Evolutionary conservation across 2,888 invertebrate genomes (phyloP), one percentile per base, ranked within the genome.

Genomic region (Parnassius orleans): DNA sequence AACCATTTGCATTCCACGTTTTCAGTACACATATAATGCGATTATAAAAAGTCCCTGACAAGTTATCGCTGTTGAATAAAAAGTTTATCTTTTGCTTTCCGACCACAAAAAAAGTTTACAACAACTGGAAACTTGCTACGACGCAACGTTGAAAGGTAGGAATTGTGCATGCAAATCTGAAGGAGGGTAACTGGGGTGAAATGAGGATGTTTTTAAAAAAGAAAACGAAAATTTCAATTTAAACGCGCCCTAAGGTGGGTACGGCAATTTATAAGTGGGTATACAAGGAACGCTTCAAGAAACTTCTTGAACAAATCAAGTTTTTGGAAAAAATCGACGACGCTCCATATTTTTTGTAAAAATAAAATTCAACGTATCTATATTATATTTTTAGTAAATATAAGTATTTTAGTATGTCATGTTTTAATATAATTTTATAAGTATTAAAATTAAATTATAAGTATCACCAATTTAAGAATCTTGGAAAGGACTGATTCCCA

Each of bases 221-320:
- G 81, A 86, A 85, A 88, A 87, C 84, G 85, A 85, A 84, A 87
- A 84, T 86, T 88, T 84, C 86, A 88, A 90, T 90, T 79, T 84
- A 87, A 84, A 80, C 77, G 78, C 78, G 77, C 87, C 89, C 87
- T 76, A 84, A 86, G 87, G 88, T 87, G 77, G 79, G 70, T 72
- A 67, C 74, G 70, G 51, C 60, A 66, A 69, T 64, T 64, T 60
- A 56, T 60, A 55, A 59, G 47, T 46, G 47, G 19, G 42, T 44
- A 11, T 55, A 52, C 57, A 57, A 57, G 24, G 55, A 63, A 60
- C 5, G 44, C 41, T 46, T 15, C 51, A 19, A 46, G 56, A 56
- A 33, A 33, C 33, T 33, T 33, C 33, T 33, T 33, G 33, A 33
- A 33, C 33, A 33, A 33, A 33, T 56, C 52, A 41, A 56, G 51